Evolutionary conservation across 2,113 vertebrate species (phyloP), one percentile per base, ranked within the genome.

Genomic region (Ellobius talpinus): DNA sequence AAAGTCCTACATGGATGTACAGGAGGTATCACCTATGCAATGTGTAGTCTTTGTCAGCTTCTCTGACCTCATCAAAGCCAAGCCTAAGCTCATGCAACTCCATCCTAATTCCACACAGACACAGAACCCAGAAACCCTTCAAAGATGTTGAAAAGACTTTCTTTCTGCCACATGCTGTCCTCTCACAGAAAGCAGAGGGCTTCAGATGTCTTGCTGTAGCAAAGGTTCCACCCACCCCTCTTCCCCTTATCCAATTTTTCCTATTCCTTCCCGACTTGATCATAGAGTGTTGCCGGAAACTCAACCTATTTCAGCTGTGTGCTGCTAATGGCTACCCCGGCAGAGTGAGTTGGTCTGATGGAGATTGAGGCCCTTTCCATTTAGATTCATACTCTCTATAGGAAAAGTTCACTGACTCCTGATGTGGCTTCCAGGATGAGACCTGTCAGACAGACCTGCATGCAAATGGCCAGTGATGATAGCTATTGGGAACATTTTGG

Each of bases 401-500:
- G 42, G 73, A 89, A 93, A 87, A 3, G 5, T 87, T 50, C 74
- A 45, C 55, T 66, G 82, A 88, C 19, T 45, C 21, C 3, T 85
- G 24, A 5, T 65, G 36, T 29, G 66, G 11, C 79, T 65, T 42
- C 10, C 3, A 92, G 42, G 11, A 66, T 76, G 26, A 68, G 42
- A 79, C 68, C 77, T 63, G 47, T 16, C 88, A 72, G 52, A 68
- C 88, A 72, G 52, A 68, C 87, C 70, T 86, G 63, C 66, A 21
- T 42, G n/a, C 66, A 89, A 92, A 72, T 73, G 3, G 7, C 84
- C 58, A 39, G 26, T n/a, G 81, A 79, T 77, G 81, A 81, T 47
- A 93, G 24, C 33, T 26, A 91, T 79, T 81, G 52, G 70, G 94
- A 94, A 78, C 23, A 79, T 77, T 91, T 74, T 73, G 85, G 90